These are phyloP conservation scores for Calliopsis andreniformis DNA, from an alignment of 1,140 invertebrate genomes.

Conservation along the genomic window DNA sequence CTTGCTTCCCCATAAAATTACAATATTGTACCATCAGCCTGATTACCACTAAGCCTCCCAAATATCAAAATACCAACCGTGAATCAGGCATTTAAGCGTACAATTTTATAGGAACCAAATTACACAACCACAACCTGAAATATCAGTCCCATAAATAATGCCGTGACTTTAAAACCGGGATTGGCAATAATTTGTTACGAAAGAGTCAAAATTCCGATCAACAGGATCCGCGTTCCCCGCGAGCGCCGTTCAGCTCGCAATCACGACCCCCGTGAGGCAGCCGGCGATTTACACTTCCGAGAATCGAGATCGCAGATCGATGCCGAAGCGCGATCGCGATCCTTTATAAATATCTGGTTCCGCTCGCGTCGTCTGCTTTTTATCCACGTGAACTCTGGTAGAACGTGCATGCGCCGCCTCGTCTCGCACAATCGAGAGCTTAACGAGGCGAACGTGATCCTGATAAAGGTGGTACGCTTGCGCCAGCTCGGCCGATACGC, in stretches of 20 bases:
- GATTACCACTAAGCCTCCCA: too few relatives aligned
- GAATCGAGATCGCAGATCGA: conserved; percentile 31
- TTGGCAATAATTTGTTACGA: not conserved
- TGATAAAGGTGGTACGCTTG: conserved; percentile 33
- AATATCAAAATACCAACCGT: too few relatives aligned
- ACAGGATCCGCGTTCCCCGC: not conserved
- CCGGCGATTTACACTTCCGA: conserved; percentile 9
- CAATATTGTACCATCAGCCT: too few relatives aligned
- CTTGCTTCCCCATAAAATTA: too few relatives aligned
- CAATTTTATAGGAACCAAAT: too few relatives aligned
- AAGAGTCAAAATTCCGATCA: not conserved
- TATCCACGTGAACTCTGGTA: not conserved
- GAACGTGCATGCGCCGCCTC: conserved; percentile 5
- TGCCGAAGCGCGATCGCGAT: conserved; percentile 25
- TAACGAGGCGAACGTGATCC: conserved; percentile 47
- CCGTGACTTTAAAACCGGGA: not conserved
- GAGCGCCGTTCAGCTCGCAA: too few relatives aligned
- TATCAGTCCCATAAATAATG: not conserved
- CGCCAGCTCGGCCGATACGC: not conserved
- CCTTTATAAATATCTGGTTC: conserved; percentile 48
- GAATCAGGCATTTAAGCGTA: too few relatives aligned
- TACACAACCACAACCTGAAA: not conserved
- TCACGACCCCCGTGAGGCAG: not conserved
- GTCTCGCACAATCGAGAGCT: conserved; percentile 44
- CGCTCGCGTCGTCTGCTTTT: conserved; percentile 36